Conservation (phyloP, 2,797 vertebrate genomes). For the Parauchenoglanis ngamensis region DNA sequence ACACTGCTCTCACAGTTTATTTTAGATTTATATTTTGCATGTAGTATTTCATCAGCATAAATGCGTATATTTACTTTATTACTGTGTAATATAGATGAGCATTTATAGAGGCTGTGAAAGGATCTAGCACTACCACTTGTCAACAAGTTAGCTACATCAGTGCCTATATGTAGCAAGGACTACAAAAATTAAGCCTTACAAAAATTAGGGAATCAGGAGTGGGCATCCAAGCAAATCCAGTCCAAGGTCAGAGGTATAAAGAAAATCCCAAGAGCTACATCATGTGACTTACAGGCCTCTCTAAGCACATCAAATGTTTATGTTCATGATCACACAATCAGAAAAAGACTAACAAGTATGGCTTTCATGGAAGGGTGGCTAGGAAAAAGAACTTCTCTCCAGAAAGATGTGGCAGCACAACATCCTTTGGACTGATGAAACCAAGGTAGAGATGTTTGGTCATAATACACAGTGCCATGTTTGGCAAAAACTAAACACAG, state of each 20-base stretch:
- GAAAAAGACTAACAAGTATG: background rate
- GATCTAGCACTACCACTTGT: background rate
- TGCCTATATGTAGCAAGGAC: background rate
- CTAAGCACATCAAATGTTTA: background rate
- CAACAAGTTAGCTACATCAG: background rate
- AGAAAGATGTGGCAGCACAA: background rate
- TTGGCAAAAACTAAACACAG: background rate
- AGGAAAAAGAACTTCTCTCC: background rate
- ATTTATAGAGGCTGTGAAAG: background rate
- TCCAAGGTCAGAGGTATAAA: background rate
- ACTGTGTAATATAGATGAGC: background rate
- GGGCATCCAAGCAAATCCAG: background rate
- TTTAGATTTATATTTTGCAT: background rate
- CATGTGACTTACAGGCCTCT: background rate
- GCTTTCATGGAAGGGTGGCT: background rate
- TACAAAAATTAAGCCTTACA: background rate
- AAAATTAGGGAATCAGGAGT: background rate
- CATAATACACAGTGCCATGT: background rate
- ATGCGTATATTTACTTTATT: background rate
- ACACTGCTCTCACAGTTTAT: background rate
- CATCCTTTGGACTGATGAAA: background rate
- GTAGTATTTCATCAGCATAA: background rate
- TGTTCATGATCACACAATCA: background rate
- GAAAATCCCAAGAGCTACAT: background rate
- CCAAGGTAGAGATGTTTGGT: background rate